These are phyloP conservation scores for Lepidocolaptes lacrymiger DNA, from an alignment of 2,797 vertebrate genomes.

Conservation along the genomic window DNA sequence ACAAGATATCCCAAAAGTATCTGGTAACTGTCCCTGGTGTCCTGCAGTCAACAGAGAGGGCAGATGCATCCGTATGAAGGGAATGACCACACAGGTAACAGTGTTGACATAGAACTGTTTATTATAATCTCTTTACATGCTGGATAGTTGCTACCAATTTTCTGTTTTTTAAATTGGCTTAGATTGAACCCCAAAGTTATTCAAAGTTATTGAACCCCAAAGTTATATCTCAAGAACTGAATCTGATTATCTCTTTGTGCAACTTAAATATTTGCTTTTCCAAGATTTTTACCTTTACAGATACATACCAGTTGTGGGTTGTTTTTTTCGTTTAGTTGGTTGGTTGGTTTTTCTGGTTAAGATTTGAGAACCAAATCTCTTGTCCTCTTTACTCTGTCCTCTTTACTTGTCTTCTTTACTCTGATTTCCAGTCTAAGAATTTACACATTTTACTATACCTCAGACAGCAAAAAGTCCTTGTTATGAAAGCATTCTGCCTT, in stretches of 20 bases:
- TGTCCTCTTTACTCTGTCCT: neutral
- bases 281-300: neutral
- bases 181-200: neutral
- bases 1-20: neutral
- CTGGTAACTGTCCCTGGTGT: neutral
- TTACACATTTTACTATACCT: too few species aligned
- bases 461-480: too few species aligned
- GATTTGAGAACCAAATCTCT: neutral
- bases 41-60: neutral
- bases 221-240: neutral
- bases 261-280: neutral
- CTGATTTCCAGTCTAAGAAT: neutral
- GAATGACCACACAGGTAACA: neutral
- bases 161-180: neutral
- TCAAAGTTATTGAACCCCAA: too few species aligned
- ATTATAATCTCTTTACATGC: neutral
- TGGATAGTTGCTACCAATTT: neutral
- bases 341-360: neutral
- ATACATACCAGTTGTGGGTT: fast-evolving
- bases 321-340: too few species aligned
- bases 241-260: neutral
- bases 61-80: neutral
- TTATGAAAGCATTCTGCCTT: too few species aligned
- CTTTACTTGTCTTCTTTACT: neutral
- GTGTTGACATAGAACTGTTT: neutral